Evolutionary conservation across 2,888 invertebrate species (phyloP).

Genomic region (Drosophila stalkeri): DNA sequence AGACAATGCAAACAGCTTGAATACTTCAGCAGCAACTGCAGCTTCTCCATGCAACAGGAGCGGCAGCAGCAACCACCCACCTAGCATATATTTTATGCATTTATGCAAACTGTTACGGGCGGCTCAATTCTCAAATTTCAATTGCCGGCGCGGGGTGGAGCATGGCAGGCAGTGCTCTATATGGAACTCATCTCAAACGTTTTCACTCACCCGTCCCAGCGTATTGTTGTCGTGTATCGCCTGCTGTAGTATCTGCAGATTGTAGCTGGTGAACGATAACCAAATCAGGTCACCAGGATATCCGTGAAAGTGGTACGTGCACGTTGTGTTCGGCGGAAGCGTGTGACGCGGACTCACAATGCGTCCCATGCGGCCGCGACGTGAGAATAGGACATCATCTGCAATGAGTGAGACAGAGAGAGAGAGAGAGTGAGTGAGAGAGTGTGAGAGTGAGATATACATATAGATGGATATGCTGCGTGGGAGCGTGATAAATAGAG

Average conservation of each 20-base stretch:
- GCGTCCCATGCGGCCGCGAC: conserved; percentile 89
- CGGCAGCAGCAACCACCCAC: neutral
- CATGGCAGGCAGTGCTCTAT: neutral
- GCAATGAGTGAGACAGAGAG: conserved; percentile 54
- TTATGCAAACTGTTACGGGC: conserved; percentile 65
- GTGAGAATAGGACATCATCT: conserved; percentile 86
- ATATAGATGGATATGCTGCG: conserved; percentile 9
- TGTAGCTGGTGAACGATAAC: conserved; percentile 94
- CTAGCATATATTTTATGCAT: conserved; percentile 67
- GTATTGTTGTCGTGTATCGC: conserved; percentile 87
- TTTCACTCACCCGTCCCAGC: conserved; percentile 84
- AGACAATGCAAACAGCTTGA: conserved; percentile 62
- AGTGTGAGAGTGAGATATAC: neutral
- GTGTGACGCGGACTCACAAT: conserved; percentile 93
- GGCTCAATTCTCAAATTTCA: conserved; percentile 18
- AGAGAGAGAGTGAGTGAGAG: conserved; percentile 10
- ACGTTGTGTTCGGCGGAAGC: conserved; percentile 93
- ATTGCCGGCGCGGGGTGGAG: conserved; percentile 21
- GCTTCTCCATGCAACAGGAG: neutral
- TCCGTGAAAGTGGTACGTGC: conserved; percentile 94
- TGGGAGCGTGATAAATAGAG: conserved; percentile 40
- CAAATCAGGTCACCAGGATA: conserved; percentile 92
- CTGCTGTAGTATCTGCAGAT: conserved; percentile 90
- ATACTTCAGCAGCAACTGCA: conserved; percentile 43
- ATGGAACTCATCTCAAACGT: conserved; percentile 31